These are phyloP conservation scores for Semaprochilodus insignis DNA, from an alignment of 2,797 vertebrate species.

Conservation along the genomic window DNA sequence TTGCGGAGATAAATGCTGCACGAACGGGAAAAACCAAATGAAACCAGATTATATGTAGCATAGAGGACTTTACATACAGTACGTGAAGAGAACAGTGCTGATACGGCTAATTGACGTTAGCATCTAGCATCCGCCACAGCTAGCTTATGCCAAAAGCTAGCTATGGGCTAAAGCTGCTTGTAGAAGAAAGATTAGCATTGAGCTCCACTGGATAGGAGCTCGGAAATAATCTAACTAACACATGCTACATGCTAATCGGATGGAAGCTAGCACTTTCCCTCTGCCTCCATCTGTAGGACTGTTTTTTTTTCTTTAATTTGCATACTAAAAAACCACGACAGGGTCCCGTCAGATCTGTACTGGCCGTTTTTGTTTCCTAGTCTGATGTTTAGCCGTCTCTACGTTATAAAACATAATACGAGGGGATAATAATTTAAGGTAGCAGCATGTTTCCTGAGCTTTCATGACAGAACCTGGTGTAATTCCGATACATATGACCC, in stretches of 20 bases:
- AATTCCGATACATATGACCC: neutral
- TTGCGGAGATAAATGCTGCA: conserved; percentile 73
- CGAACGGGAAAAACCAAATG: conserved; percentile 80
- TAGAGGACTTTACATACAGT: conserved; percentile 72
- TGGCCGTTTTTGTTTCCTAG: no score
- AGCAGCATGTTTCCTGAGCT: neutral
- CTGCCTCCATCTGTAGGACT: neutral
- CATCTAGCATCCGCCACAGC: conserved; percentile 21
- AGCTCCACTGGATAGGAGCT: neutral
- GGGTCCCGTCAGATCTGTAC: no score
- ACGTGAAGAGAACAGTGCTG: neutral
- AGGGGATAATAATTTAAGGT: conserved; percentile 30
- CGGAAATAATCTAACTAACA: neutral
- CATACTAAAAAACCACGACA: neutral
- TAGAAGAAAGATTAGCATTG: neutral
- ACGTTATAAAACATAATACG: neutral
- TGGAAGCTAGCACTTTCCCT: conserved; percentile 68
- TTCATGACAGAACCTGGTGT: neutral
- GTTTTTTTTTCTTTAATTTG: neutral
- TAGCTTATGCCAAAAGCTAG: neutral
- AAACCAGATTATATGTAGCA: conserved; percentile 81
- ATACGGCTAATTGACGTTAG: neutral
- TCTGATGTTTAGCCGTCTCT: neutral
- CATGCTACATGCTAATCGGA: neutral
- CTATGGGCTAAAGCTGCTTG: neutral